Conservation (phyloP, 2,797 vertebrate species). For the Epinephelus malabaricus region DNA sequence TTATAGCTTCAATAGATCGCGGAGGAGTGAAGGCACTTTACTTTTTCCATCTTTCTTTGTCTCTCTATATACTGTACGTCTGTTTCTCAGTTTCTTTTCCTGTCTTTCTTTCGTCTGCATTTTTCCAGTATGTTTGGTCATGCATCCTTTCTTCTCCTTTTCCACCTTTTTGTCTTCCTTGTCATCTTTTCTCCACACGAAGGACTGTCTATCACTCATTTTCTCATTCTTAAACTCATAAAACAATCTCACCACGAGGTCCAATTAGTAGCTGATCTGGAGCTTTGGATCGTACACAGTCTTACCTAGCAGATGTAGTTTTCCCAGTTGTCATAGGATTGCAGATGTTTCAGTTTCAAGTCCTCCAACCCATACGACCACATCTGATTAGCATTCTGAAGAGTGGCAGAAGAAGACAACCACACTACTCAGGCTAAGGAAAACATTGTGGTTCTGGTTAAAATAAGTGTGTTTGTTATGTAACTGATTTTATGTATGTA, state of each 20-base stretch:
- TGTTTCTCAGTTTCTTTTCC: background rate
- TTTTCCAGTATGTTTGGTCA: background rate
- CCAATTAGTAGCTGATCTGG: background rate
- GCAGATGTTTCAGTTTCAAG: too few species aligned
- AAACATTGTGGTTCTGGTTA: too few species aligned
- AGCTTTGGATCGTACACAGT: background rate
- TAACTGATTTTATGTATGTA: too few species aligned
- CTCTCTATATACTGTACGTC: slow-evolving; percentile 25
- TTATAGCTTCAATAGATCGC: slow-evolving; percentile 56
- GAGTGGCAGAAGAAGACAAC: too few species aligned
- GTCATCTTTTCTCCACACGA: background rate
- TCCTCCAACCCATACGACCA: too few species aligned
- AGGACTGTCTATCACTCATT: background rate
- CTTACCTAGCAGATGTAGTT: background rate
- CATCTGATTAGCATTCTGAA: too few species aligned
- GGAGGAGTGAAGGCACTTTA: background rate
- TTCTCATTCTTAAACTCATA: background rate
- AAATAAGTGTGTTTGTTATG: too few species aligned
- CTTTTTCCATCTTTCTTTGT: background rate
- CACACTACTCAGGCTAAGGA: too few species aligned
- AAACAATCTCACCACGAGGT: background rate
- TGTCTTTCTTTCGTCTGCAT: background rate
- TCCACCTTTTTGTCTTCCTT: background rate
- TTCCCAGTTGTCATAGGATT: background rate
- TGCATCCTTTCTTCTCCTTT: background rate